Evolutionary conservation across 2,113 vertebrate species (phyloP).

Genomic region (Erythrocebus patas): DNA sequence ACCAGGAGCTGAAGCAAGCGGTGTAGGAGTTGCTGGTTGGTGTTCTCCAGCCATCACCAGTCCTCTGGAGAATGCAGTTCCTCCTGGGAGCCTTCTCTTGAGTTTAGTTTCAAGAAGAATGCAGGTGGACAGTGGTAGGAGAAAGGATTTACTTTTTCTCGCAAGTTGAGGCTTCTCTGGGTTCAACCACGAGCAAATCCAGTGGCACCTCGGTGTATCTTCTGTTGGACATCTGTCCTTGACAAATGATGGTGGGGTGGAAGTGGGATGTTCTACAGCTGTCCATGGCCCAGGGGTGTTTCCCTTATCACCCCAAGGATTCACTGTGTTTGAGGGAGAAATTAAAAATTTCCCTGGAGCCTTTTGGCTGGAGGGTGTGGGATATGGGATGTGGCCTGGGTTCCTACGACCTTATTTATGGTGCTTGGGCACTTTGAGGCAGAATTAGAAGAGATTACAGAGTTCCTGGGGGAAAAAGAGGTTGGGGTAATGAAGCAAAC

Average conservation of each 20-base stretch:
- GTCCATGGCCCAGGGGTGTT: not conserved
- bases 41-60: too few relatives aligned
- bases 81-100: not conserved
- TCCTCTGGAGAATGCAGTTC: not conserved
- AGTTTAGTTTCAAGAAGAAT: not conserved
- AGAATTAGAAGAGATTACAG: not conserved
- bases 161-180: not conserved
- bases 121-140: not conserved
- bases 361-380: not conserved
- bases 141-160: not conserved
- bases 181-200: not conserved
- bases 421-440: not conserved
- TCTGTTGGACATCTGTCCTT: not conserved
- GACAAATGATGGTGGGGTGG: not conserved
- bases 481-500: constrained; percentile 52
- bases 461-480: not conserved
- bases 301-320: not conserved
- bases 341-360: not conserved
- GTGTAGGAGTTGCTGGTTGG: not conserved
- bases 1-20: fast-evolving
- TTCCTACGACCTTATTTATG: not conserved
- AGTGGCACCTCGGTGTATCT: not conserved
- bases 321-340: not conserved
- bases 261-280: not conserved
- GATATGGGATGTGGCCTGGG: not conserved